Conservation (phyloP, 2,797 vertebrate species). For the Poecilia wingei region DNA sequence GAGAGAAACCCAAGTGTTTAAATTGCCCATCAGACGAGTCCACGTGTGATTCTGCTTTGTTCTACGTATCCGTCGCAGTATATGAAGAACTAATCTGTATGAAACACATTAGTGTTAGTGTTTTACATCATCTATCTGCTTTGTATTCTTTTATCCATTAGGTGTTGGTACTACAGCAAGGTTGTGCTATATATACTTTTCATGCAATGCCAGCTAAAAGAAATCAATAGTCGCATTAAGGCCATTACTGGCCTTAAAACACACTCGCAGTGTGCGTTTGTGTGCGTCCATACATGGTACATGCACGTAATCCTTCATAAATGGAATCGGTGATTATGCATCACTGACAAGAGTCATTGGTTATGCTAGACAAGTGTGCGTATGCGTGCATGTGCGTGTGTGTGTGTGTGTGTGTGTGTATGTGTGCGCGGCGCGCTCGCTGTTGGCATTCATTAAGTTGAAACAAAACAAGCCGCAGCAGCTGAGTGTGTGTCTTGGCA, state of each 20-base stretch:
- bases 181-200: slow-evolving; percentile 30
- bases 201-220: slow-evolving; percentile 40
- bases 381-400: slow-evolving; percentile 10
- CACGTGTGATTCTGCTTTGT: not conserved
- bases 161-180: slow-evolving; percentile 6
- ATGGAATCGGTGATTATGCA: slow-evolving; percentile 74
- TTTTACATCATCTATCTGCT: not conserved
- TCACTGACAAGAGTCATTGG: slow-evolving; percentile 76
- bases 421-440: slow-evolving; percentile 27
- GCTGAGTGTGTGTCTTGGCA: slow-evolving; percentile 78
- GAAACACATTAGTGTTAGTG: slow-evolving; percentile 7
- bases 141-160: slow-evolving; percentile 19
- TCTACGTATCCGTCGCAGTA: not conserved
- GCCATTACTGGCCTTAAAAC: slow-evolving; percentile 37
- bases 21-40: not conserved
- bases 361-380: slow-evolving; percentile 67
- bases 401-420: not conserved
- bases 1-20: not conserved
- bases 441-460: slow-evolving; percentile 76
- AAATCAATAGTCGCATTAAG: slow-evolving; percentile 70
- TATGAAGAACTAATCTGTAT: not conserved
- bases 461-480: slow-evolving; percentile 76
- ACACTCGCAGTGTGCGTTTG: slow-evolving; percentile 39
- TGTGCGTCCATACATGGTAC: slow-evolving; percentile 29
- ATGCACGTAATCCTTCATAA: slow-evolving; percentile 68